These are phyloP conservation scores for Drosophila repleta DNA, from an alignment of 1,140 invertebrate species.

Conservation along the genomic window DNA sequence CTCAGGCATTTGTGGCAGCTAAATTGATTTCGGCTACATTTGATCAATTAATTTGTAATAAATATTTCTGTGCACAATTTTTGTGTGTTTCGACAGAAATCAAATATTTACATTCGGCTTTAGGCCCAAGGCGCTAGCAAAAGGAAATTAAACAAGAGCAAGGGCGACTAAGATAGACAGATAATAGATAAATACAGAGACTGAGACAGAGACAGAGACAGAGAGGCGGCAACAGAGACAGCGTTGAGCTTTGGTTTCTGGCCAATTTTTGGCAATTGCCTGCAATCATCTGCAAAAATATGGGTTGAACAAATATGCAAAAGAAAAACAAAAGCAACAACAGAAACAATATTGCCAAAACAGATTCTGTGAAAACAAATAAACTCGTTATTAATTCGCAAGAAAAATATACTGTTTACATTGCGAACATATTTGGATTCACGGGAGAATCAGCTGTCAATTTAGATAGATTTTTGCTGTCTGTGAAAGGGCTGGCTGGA, in stretches of 20 bases:
- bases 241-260: too few species aligned
- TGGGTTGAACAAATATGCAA: too few species aligned
- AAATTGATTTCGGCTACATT: slow-evolving; percentile 29
- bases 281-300: too few species aligned
- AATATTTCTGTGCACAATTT: slow-evolving; percentile 22
- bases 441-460: too few species aligned
- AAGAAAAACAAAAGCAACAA: too few species aligned
- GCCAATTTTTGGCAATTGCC: too few species aligned
- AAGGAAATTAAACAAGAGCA: background rate
- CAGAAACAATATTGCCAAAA: background rate
- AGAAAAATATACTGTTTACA: slow-evolving; percentile 3
- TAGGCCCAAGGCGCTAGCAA: background rate
- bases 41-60: slow-evolving; percentile 36
- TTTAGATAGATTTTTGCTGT: too few species aligned
- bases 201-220: too few species aligned
- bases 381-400: background rate
- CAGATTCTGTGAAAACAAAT: background rate
- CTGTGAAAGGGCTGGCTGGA: too few species aligned
- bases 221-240: too few species aligned
- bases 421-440: background rate
- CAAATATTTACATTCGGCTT: slow-evolving; percentile 14
- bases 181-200: background rate
- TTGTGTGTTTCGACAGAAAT: background rate
- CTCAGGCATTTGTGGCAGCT: slow-evolving; percentile 6
- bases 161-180: background rate